phyloP scores from a whole-genome alignment of 2,888 invertebrate genomes.

The Stictocephala bisonia region DNA sequence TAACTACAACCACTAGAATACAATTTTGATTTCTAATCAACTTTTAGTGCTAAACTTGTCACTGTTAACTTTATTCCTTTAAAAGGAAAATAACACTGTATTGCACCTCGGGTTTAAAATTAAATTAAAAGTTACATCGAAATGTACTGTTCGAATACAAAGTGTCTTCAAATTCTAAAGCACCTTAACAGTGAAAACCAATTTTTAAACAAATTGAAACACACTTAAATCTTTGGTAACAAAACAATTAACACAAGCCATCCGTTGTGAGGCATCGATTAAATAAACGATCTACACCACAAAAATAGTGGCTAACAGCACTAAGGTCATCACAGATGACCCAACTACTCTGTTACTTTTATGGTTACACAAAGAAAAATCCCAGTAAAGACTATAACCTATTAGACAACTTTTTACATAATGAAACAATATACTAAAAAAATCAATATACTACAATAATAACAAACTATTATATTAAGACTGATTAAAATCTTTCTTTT shows the following conservation, averaged over 20 bases:
- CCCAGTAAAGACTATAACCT: conserved; percentile 42
- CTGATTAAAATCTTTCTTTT: conserved; percentile 28
- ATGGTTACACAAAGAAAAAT: conserved; percentile 45
- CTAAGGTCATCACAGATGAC: conserved; percentile 26
- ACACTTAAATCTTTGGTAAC: conserved; percentile 49
- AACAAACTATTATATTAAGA: conserved; percentile 39
- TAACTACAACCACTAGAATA: conserved; percentile 41
- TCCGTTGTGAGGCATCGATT: conserved; percentile 40
- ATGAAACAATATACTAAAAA: conserved; percentile 37
- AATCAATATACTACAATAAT: conserved; percentile 23
- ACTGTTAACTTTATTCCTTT: conserved; percentile 18
- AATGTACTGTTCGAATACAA: conserved; percentile 14
- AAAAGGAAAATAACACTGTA: conserved; percentile 10
- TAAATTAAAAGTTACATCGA: conserved; percentile 22
- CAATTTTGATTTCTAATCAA: conserved; percentile 25
- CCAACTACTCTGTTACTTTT: neutral
- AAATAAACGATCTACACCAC: conserved; percentile 42
- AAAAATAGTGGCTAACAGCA: conserved; percentile 12
- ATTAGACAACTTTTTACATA: conserved; percentile 28
- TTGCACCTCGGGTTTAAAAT: conserved; percentile 11
- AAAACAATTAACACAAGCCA: conserved; percentile 44
- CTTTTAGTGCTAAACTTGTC: conserved; percentile 9
- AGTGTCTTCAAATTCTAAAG: conserved; percentile 17
- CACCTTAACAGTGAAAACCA: conserved; percentile 31
- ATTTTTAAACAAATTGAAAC: conserved; percentile 44